Percentiles rank a stretch among this genome's conserved stretches.
Conservation (phyloP, 2,797 vertebrate species). For the Hydrophis major region DNA sequence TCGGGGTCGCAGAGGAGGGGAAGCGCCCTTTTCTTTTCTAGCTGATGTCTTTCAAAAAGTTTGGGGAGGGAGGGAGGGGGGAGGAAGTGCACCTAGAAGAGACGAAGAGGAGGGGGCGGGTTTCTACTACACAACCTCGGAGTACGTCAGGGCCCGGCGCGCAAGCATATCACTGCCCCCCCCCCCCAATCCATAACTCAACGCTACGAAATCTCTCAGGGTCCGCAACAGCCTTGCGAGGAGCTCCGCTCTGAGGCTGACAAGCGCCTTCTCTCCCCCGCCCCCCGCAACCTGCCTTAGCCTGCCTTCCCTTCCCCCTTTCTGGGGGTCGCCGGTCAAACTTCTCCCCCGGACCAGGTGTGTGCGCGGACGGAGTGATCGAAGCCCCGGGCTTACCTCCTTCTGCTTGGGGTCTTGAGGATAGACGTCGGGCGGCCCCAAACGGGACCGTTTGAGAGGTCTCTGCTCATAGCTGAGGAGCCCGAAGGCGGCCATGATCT, state of each 20-base stretch:
- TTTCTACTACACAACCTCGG: not conserved
- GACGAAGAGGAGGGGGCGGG: not conserved
- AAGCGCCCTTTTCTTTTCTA: constrained; percentile 20
- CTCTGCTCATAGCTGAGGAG: constrained; percentile 73
- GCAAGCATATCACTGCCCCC: too few relatives aligned
- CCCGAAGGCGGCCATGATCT: constrained; percentile 76
- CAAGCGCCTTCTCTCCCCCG: not conserved
- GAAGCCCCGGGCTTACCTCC: constrained; percentile 62
- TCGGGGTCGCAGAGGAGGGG: constrained; percentile 20
- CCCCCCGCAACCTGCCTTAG: not conserved
- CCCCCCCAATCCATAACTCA: not conserved
- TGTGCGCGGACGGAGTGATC: not conserved
- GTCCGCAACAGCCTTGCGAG: not conserved
- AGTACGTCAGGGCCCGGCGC: constrained; percentile 22
- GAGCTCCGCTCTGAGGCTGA: not conserved
- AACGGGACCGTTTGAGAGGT: constrained; percentile 72
- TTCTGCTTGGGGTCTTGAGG: constrained; percentile 76
- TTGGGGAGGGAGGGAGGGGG: constrained; percentile 27
- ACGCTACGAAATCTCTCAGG: not conserved
- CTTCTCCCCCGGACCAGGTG: constrained; percentile 56
- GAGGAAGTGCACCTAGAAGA: constrained; percentile 27
- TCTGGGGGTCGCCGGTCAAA: constrained; percentile 38
- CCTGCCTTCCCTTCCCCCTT: not conserved
- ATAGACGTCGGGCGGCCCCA: constrained; percentile 74
- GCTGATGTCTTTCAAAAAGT: constrained; percentile 65